Conservation (phyloP, 2,797 vertebrate genomes). For the Hydrocynus forskahlii region DNA sequence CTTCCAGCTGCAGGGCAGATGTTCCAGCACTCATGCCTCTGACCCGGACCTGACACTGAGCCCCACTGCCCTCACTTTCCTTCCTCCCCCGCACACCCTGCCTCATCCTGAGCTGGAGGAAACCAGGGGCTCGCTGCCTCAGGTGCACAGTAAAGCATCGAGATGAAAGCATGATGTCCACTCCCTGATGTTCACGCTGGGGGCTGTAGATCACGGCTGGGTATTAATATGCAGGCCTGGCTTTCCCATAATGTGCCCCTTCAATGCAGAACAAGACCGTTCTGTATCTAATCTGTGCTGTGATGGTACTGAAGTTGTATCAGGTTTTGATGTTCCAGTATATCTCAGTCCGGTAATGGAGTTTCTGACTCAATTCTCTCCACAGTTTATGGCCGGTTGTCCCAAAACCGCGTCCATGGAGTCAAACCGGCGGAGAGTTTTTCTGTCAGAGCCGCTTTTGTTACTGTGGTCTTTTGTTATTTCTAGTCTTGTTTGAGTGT, state of each 20-base stretch:
- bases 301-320: no score
- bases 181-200: conserved; percentile 4
- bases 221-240: conserved; percentile 29
- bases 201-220: conserved; percentile 22
- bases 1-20: conserved; percentile 60
- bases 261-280: not conserved
- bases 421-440: no score
- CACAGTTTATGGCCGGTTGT: no score
- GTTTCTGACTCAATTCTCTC: no score
- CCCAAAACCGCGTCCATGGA: no score
- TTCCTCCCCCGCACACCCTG: not conserved
- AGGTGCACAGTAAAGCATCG: conserved; percentile 33
- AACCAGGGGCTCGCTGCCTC: conserved; percentile 27
- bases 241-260: not conserved
- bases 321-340: no score
- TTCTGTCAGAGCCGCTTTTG: no score
- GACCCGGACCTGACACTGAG: conserved; percentile 48
- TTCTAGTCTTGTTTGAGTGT: no score
- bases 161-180: conserved; percentile 47
- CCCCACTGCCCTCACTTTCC: conserved; percentile 22
- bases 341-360: no score
- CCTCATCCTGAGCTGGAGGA: conserved; percentile 29
- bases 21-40: conserved; percentile 44
- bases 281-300: no score
- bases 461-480: no score